Conservation (phyloP, 2,113 vertebrate genomes). For the Vulpes ferrilata region DNA sequence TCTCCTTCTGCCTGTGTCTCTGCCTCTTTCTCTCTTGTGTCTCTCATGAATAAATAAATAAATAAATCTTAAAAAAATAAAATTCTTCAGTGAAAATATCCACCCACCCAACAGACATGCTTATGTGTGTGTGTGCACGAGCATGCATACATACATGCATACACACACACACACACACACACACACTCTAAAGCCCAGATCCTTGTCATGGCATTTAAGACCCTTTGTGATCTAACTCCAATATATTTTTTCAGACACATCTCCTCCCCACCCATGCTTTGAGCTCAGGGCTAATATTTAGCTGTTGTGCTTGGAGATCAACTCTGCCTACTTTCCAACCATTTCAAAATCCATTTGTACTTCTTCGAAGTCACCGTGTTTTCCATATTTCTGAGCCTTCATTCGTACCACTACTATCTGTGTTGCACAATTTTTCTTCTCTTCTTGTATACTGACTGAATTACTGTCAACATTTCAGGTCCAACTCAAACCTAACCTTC, state of each 20-base stretch:
- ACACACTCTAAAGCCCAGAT: not conserved
- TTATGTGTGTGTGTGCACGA: not conserved
- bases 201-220: not conserved
- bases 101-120: not conserved
- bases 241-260: not conserved
- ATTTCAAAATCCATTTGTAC: not conserved
- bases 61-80: slow-evolving; percentile 43
- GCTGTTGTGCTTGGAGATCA: not conserved
- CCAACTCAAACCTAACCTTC: not conserved
- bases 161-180: not conserved
- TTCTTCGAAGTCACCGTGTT: not conserved
- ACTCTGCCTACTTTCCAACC: not conserved
- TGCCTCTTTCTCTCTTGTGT: no score
- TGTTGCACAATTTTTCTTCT: not conserved
- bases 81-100: not conserved
- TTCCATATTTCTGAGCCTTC: not conserved
- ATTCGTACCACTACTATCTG: not conserved
- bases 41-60: no score
- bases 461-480: not conserved
- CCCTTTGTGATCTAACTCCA: not conserved
- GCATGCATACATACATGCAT: not conserved
- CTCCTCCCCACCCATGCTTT: not conserved
- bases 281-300: not conserved
- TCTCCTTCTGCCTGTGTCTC: no score
- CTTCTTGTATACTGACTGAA: not conserved